These are phyloP conservation scores for Aphelinus atriplicis DNA, from an alignment of 1,140 invertebrate genomes.

Conservation along the genomic window DNA sequence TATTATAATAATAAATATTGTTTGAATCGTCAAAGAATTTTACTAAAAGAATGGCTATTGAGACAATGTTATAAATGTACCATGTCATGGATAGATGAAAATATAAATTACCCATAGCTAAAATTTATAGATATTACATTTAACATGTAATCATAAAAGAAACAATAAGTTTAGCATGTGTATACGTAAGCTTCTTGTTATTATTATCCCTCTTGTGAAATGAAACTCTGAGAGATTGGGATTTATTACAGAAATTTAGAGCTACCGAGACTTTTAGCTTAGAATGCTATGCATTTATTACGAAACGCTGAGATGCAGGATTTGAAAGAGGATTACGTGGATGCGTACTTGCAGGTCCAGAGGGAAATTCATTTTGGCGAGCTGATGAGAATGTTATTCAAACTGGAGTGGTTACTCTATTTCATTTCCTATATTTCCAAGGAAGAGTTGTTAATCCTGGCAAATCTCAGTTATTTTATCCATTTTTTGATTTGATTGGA, in stretches of 20 bases:
- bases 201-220: too few relatives aligned
- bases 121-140: too few relatives aligned
- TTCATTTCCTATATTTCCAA: neutral
- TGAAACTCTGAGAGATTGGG: neutral
- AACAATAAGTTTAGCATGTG: too few relatives aligned
- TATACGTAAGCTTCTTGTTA: too few relatives aligned
- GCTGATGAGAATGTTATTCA: neutral
- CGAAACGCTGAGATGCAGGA: slow-evolving; percentile 1
- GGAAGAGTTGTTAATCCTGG: neutral
- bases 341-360: neutral
- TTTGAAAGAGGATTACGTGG: slow-evolving; percentile 10
- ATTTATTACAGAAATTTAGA: neutral
- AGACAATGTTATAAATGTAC: too few relatives aligned
- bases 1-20: too few relatives aligned
- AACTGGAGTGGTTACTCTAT: neutral
- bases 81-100: too few relatives aligned
- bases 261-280: neutral
- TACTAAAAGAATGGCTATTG: too few relatives aligned
- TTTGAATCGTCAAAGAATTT: too few relatives aligned
- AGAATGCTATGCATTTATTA: neutral
- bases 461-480: neutral
- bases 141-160: too few relatives aligned
- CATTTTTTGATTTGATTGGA: neutral
- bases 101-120: too few relatives aligned
- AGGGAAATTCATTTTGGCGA: neutral